These are phyloP conservation scores for Drosophila bipectinata DNA, from an alignment of 1,140 invertebrate species.

Conservation along the genomic window DNA sequence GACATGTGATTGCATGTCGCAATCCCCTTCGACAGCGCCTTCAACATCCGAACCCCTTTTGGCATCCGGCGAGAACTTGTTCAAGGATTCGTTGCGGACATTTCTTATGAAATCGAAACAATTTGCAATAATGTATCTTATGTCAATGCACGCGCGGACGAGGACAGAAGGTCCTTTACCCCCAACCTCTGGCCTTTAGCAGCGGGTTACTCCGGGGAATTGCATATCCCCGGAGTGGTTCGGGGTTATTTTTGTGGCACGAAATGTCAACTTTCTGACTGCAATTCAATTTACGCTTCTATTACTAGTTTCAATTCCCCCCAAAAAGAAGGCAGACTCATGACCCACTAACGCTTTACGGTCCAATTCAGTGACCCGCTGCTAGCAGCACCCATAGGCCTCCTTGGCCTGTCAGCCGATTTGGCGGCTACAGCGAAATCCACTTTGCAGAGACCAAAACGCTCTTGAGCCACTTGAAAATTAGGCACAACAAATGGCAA, in stretches of 20 bases:
- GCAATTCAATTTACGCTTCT: slow-evolving; percentile 73
- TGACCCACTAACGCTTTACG: slow-evolving; percentile 28
- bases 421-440: slow-evolving; percentile 34
- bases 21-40: slow-evolving; percentile 17
- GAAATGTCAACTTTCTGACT: slow-evolving; percentile 76
- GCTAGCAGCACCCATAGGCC: background rate
- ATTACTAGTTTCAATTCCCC: background rate
- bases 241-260: slow-evolving; percentile 65
- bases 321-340: background rate
- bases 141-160: slow-evolving; percentile 68
- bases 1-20: slow-evolving; percentile 66
- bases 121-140: slow-evolving; percentile 82
- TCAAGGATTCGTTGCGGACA: slow-evolving; percentile 60
- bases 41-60: slow-evolving; percentile 2
- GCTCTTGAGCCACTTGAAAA: slow-evolving; percentile 55
- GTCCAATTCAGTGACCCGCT: slow-evolving; percentile 21
- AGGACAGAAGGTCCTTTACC: slow-evolving; percentile 3
- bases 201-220: slow-evolving; percentile 48
- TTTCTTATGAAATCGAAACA: slow-evolving; percentile 79
- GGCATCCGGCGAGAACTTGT: slow-evolving; percentile 51
- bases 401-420: slow-evolving; percentile 28
- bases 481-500: slow-evolving; percentile 31
- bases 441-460: slow-evolving; percentile 34
- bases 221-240: slow-evolving; percentile 22
- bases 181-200: background rate